Evolutionary conservation across 2,888 invertebrate genomes (phyloP).

Genomic region (Limnephilus lunatus): DNA sequence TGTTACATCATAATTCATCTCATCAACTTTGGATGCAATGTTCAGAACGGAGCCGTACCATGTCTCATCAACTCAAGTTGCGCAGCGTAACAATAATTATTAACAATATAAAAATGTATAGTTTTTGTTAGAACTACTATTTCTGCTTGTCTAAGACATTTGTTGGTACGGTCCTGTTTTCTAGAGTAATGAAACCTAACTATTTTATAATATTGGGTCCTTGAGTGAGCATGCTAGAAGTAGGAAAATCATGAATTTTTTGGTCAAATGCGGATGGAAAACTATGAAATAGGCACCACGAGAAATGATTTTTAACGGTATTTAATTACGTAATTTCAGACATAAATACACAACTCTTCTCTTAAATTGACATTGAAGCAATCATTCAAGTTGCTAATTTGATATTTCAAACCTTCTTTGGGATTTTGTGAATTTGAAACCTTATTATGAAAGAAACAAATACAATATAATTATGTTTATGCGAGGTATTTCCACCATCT

Average conservation of each 20-base stretch:
- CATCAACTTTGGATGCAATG: background rate
- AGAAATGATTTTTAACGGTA: background rate
- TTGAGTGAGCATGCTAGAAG: constrained; percentile 60
- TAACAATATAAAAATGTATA: background rate
- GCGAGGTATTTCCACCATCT: no score
- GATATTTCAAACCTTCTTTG: background rate
- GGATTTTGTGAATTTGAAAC: background rate
- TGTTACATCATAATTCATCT: background rate
- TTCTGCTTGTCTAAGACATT: background rate
- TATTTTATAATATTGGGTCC: constrained; percentile 54
- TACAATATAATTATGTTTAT: no score
- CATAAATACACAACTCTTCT: background rate
- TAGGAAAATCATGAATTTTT: constrained; percentile 52
- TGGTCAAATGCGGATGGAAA: constrained; percentile 45
- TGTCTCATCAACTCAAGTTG: background rate
- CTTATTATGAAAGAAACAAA: no score
- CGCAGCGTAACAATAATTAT: background rate
- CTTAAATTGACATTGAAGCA: background rate
- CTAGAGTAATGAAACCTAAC: background rate
- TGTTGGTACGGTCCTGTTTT: constrained; percentile 3
- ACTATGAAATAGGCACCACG: background rate
- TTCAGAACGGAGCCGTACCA: constrained; percentile 16
- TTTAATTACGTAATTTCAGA: background rate
- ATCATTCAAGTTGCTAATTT: background rate
- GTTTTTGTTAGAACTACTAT: background rate